These are phyloP conservation scores for Apis dorsata DNA, from an alignment of 1,140 invertebrate genomes.

Conservation along the genomic window DNA sequence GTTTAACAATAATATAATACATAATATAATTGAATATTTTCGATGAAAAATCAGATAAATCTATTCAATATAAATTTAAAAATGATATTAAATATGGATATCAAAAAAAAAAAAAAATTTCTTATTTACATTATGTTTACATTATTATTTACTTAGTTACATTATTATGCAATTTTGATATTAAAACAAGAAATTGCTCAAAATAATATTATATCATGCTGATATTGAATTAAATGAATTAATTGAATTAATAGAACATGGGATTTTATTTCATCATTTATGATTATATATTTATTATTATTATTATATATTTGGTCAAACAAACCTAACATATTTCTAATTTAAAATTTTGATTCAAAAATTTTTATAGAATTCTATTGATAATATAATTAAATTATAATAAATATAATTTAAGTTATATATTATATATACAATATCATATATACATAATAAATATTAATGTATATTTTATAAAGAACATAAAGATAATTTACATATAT, in stretches of 20 bases:
- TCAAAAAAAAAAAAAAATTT: slow-evolving; percentile 58
- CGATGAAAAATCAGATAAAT: slow-evolving; percentile 79
- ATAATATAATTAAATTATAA: slow-evolving; percentile 55
- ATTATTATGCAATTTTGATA: slow-evolving; percentile 81
- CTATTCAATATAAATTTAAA: slow-evolving; percentile 80
- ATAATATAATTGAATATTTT: slow-evolving; percentile 57
- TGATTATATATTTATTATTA: slow-evolving; percentile 2
- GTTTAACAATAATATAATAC: slow-evolving; percentile 17
- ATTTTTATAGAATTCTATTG: slow-evolving; percentile 77
- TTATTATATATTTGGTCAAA: slow-evolving; percentile 57
- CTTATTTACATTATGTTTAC: slow-evolving; percentile 79
- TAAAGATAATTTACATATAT: slow-evolving; percentile 1
- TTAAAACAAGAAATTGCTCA: slow-evolving; percentile 75
- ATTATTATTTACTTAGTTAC: no score
- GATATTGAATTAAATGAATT: slow-evolving; percentile 81
- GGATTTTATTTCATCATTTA: slow-evolving; percentile 83
- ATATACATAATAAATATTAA: slow-evolving; percentile 14
- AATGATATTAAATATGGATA: slow-evolving; percentile 80
- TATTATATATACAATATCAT: slow-evolving; percentile 11
- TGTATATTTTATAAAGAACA: slow-evolving; percentile 5
- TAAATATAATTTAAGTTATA: slow-evolving; percentile 18
- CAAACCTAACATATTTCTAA: slow-evolving; percentile 80
- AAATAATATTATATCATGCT: slow-evolving; percentile 74
- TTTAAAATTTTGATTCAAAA: slow-evolving; percentile 80
- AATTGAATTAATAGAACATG: slow-evolving; percentile 75